phyloP scores from a whole-genome alignment of 2,113 vertebrate genomes.

The Macquaria ambigua region DNA sequence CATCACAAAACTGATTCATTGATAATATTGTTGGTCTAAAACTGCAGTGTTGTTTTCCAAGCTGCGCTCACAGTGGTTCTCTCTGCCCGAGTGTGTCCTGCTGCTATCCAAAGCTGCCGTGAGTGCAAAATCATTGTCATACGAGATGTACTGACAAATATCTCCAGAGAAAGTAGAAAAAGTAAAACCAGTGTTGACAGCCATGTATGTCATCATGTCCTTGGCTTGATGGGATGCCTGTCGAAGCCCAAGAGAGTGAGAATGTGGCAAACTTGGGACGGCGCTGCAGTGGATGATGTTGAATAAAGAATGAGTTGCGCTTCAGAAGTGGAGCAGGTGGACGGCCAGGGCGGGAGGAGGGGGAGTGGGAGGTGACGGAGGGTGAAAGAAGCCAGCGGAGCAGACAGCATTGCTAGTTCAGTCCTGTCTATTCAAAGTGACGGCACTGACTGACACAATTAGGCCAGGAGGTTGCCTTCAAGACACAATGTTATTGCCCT shows the following conservation, averaged over 20 bases:
- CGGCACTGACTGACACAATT: slow-evolving; percentile 76
- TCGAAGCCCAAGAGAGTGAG: slow-evolving; percentile 43
- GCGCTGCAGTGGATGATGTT: slow-evolving; percentile 7
- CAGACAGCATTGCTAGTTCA: slow-evolving; percentile 46
- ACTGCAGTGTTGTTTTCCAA: neutral
- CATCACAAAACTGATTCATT: too few species aligned
- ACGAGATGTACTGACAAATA: slow-evolving; percentile 55
- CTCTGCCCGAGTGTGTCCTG: slow-evolving; percentile 1
- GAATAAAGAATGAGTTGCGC: slow-evolving; percentile 60
- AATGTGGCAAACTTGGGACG: slow-evolving; percentile 13
- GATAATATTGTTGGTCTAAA: neutral
- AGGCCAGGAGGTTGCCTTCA: slow-evolving; percentile 69
- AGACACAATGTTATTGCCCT: slow-evolving; percentile 49
- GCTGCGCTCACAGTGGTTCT: slow-evolving; percentile 12
- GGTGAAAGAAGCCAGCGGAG: slow-evolving; percentile 48
- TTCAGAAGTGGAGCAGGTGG: slow-evolving; percentile 41
- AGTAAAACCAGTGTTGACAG: slow-evolving; percentile 53
- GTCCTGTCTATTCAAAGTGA: slow-evolving; percentile 68
- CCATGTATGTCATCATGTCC: slow-evolving; percentile 52
- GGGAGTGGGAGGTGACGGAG: slow-evolving; percentile 37
- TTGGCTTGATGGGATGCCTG: slow-evolving; percentile 35
- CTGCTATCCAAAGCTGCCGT: slow-evolving; percentile 12
- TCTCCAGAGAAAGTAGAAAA: slow-evolving; percentile 33
- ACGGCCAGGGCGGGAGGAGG: slow-evolving; percentile 29
- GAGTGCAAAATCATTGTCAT: slow-evolving; percentile 50